Conservation (phyloP, 2,888 invertebrate species). For the Xestia ashworthii region DNA sequence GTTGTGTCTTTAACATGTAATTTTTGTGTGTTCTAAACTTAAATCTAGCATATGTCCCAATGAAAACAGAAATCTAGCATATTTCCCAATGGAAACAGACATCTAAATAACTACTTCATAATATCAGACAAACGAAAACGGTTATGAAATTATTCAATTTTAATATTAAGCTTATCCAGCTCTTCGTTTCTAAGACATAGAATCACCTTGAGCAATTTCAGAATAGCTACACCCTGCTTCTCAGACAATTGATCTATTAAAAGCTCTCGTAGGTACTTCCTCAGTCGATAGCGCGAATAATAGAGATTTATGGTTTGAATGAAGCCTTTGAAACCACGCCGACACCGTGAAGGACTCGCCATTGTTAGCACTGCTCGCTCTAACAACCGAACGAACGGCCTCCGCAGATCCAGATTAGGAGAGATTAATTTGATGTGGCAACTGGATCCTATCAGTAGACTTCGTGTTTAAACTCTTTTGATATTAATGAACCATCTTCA, state of each 20-base stretch:
- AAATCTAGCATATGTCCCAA: neutral
- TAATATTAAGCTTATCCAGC: neutral
- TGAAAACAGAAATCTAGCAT: neutral
- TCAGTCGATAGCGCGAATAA: constrained; percentile 43
- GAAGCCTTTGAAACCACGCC: constrained; percentile 36
- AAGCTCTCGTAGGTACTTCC: constrained; percentile 50
- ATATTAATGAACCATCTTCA: neutral
- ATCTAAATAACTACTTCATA: neutral
- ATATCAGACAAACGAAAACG: neutral
- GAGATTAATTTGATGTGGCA: constrained; percentile 22
- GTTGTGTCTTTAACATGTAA: neutral
- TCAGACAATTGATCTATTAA: constrained; percentile 55
- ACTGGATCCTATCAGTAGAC: constrained; percentile 7
- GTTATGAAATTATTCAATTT: neutral
- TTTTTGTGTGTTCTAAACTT: neutral
- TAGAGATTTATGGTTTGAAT: constrained; percentile 38
- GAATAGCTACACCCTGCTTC: constrained; percentile 8
- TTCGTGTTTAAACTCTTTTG: neutral
- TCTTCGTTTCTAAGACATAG: neutral
- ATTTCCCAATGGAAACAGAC: neutral
- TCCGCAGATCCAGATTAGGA: constrained; percentile 46
- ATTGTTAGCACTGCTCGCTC: constrained; percentile 51
- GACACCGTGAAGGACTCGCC: constrained; percentile 60
- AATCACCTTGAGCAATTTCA: constrained; percentile 25
- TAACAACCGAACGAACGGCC: constrained; percentile 32